Evolutionary conservation across 2,888 invertebrate genomes (phyloP), one percentile per base, ranked within the genome.

Genomic region (Luperina testacea): DNA sequence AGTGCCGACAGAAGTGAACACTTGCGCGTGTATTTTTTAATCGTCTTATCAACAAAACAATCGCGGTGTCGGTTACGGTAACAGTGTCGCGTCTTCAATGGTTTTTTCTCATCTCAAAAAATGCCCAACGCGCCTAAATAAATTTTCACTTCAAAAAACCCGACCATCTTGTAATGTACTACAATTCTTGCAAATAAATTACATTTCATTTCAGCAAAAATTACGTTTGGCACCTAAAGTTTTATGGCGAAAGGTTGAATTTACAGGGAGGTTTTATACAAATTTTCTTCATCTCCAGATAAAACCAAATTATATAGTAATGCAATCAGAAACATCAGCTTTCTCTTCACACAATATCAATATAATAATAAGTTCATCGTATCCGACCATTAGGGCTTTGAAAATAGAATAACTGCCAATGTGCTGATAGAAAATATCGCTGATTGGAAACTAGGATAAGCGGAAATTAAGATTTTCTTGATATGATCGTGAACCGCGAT

Each of bases 391-490:
- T 63, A 72, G 6, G 15, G n/a, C n/a, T 17, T 61, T 68, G 32
- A 32, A 65, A 32, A 69, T 51, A 69, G 24, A 64, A 80, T 73
- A 69, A 74, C 15, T 63, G 27, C 27, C 24, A 73, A 69, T 69
- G 38, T 38, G 24, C 17, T 70, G n/a, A 72, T 69, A 74, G n/a
- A 80, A 75, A 70, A 70, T 75, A 45, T 53, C 8, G 27, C 24
- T 61, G 57, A 81, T 75, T 81, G 59, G 53, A 72, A 79, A 68
- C 53, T 15, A 74, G 57, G 59, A 59, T 65, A 13, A 61, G 42
- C 42, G 42, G 70, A 61, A 67, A 71, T 81, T 81, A 70, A 67
- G 69, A 75, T 81, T 51, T 71, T 74, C 65, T 75, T 57, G 80
- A 75, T 70, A 27, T 59, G 69, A 74, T 74, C n/a, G 48, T 69